Conservation (phyloP, 2,888 invertebrate species). For the Leucoma salicis region DNA sequence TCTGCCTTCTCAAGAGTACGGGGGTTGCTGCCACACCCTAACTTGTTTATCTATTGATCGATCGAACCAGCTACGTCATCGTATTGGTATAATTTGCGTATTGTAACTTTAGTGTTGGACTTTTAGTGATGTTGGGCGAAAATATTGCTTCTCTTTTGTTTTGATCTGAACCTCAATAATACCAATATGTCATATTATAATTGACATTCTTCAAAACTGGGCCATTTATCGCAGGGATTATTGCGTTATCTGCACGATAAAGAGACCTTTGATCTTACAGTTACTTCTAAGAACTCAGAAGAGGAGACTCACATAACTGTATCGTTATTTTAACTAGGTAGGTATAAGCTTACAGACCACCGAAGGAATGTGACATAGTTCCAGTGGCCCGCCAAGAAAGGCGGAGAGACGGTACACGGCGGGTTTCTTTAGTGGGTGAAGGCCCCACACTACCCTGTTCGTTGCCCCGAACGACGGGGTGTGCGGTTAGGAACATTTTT, state of each 20-base stretch:
- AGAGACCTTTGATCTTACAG: slow-evolving; percentile 23
- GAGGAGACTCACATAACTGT: no score
- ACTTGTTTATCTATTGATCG: slow-evolving; percentile 72
- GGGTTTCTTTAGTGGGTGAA: no score
- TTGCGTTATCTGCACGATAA: slow-evolving; percentile 24
- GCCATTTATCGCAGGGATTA: slow-evolving; percentile 15
- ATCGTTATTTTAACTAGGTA: no score
- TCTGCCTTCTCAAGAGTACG: slow-evolving; percentile 61
- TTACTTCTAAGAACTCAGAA: slow-evolving; percentile 13
- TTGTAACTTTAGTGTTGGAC: slow-evolving; percentile 30
- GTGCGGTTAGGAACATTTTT: no score
- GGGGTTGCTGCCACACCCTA: slow-evolving; percentile 55
- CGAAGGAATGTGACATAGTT: no score
- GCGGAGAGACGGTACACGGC: no score
- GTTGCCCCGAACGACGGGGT: no score
- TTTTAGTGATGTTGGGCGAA: slow-evolving; percentile 10
- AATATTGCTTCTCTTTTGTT: slow-evolving; percentile 14
- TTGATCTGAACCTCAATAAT: background rate
- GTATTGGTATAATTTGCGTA: slow-evolving; percentile 47
- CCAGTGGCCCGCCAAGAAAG: no score
- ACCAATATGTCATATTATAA: slow-evolving; percentile 12
- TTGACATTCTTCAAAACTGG: slow-evolving; percentile 6
- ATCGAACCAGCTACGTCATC: slow-evolving; percentile 47
- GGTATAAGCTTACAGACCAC: no score
- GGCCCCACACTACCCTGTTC: no score